Conservation (phyloP, 2,888 invertebrate species). For the Diaprepes abbreviatus region DNA sequence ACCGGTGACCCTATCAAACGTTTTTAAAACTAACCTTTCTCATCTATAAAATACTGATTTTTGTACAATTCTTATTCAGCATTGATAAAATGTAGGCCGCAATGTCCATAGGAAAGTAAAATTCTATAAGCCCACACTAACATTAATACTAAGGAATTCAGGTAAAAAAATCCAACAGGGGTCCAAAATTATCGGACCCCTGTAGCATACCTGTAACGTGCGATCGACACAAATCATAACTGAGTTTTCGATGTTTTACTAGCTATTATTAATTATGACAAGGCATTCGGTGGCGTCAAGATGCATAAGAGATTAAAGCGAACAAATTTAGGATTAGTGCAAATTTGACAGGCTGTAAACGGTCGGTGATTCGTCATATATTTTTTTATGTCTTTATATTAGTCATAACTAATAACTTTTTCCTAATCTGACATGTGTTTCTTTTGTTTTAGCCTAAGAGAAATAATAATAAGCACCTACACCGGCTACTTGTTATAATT, state of each 20-base stretch:
- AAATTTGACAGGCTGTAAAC: constrained; percentile 36
- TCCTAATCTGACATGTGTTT: too few relatives aligned
- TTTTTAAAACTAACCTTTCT: too few relatives aligned
- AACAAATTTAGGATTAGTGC: constrained; percentile 40
- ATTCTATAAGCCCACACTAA: too few relatives aligned
- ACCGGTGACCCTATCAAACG: too few relatives aligned
- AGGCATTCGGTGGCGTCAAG: constrained; percentile 40
- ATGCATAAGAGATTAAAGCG: constrained; percentile 23
- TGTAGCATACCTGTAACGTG: constrained; percentile 15
- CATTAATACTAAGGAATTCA: constrained; percentile 24
- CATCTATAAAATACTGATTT: too few relatives aligned
- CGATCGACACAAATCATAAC: constrained; percentile 43
- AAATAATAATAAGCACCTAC: constrained; percentile 22
- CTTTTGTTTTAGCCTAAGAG: background rate
- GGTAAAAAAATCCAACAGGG: constrained; percentile 32
- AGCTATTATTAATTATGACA: constrained; percentile 39
- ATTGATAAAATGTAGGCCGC: too few relatives aligned
- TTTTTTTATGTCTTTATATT: background rate
- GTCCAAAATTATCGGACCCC: constrained; percentile 14
- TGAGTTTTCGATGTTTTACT: constrained; percentile 40
- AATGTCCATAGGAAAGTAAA: too few relatives aligned
- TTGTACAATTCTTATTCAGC: too few relatives aligned
- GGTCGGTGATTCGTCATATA: background rate
- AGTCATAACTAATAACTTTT: too few relatives aligned
- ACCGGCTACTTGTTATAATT: constrained; percentile 31